phyloP scores from a whole-genome alignment of 2,888 invertebrate genomes.

The Cantharis rufa region DNA sequence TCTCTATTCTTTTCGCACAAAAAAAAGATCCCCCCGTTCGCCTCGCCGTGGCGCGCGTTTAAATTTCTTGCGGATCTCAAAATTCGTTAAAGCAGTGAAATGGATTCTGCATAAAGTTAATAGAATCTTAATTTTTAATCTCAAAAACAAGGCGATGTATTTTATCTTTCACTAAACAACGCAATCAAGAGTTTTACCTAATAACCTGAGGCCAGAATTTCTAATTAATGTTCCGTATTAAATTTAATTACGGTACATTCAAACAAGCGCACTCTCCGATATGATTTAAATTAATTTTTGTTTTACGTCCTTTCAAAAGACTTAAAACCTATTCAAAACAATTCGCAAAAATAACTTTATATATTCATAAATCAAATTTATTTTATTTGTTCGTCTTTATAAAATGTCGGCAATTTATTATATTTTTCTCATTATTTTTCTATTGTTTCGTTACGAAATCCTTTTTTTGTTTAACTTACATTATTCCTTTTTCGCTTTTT shows the following conservation, averaged over 20 bases:
- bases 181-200: slow-evolving; percentile 44
- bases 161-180: slow-evolving; percentile 43
- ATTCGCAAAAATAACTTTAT: neutral
- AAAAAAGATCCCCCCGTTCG: slow-evolving; percentile 23
- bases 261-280: slow-evolving; percentile 31
- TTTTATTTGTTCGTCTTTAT: neutral
- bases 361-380: neutral
- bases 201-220: slow-evolving; percentile 45
- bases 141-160: slow-evolving; percentile 42
- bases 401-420: neutral
- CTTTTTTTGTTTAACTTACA: neutral
- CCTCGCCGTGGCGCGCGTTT: neutral
- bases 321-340: neutral
- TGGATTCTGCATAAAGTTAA: slow-evolving; percentile 43
- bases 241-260: slow-evolving; percentile 46
- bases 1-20: neutral
- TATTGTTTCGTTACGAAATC: neutral
- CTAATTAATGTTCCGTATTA: slow-evolving; percentile 47
- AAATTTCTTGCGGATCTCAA: slow-evolving; percentile 5
- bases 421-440: neutral
- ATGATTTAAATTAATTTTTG: slow-evolving; percentile 29
- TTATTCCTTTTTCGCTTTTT: neutral
- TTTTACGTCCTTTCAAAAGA: slow-evolving; percentile 16
- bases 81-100: slow-evolving; percentile 32
- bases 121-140: slow-evolving; percentile 46